phyloP scores from a whole-genome alignment of 2,888 invertebrate species.

The Macaria notata region DNA sequence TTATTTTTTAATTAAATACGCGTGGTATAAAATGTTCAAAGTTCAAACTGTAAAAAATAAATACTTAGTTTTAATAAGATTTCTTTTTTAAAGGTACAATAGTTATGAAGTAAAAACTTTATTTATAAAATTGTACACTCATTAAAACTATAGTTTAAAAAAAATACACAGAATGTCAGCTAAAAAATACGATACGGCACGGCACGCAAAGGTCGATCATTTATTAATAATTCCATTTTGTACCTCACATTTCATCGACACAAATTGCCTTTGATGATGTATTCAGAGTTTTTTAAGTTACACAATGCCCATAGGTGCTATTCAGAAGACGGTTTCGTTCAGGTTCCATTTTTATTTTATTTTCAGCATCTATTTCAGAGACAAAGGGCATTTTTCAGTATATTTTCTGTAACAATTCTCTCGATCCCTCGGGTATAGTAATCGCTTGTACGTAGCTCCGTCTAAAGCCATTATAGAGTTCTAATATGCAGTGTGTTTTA shows the following conservation, averaged over 20 bases:
- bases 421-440: neutral
- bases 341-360: neutral
- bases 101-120: too few relatives aligned
- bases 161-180: too few relatives aligned
- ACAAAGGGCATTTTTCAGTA: neutral
- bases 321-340: neutral
- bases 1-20: too few relatives aligned
- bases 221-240: neutral
- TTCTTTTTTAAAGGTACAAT: too few relatives aligned
- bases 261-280: neutral
- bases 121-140: too few relatives aligned
- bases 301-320: conserved; percentile 2
- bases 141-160: too few relatives aligned
- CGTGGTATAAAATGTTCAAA: too few relatives aligned
- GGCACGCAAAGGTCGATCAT: too few relatives aligned
- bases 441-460: neutral
- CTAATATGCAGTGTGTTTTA: too few relatives aligned
- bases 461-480: conserved; percentile 1
- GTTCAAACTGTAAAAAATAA: too few relatives aligned
- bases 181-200: too few relatives aligned
- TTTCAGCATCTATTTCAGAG: conserved; percentile 1
- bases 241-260: neutral
- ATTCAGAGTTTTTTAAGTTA: neutral
- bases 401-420: conserved; percentile 2
- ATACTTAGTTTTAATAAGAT: too few relatives aligned